Evolutionary conservation across 2,113 vertebrate species (phyloP).

Genomic region (Rafetus swinhoei): DNA sequence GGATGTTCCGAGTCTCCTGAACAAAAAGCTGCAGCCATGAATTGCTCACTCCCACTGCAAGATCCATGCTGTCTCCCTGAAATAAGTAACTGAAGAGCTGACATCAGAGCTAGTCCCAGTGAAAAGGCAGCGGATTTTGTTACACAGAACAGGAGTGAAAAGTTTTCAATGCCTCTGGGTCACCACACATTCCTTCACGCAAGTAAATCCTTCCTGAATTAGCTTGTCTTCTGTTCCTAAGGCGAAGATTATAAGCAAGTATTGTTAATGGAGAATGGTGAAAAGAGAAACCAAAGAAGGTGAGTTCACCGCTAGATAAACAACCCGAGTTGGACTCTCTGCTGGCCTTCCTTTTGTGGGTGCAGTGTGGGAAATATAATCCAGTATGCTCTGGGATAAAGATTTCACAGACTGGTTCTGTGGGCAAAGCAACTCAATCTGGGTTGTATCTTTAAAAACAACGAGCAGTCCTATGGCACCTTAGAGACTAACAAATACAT

Average conservation of each 20-base stretch:
- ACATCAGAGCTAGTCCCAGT: no score
- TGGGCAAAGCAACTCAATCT: neutral
- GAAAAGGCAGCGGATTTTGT: no score
- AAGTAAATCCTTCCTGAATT: neutral
- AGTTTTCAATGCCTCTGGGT: neutral
- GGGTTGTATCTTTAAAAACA: no score
- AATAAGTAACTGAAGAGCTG: neutral
- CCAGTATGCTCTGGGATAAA: neutral
- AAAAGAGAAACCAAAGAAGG: accelerated
- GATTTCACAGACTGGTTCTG: neutral
- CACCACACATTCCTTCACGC: neutral
- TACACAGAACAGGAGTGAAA: no score
- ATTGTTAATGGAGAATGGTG: accelerated
- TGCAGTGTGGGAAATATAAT: neutral
- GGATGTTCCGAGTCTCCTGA: neutral
- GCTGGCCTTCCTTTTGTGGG: neutral
- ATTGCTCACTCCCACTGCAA: neutral
- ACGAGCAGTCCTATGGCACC: no score
- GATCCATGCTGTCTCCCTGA: neutral
- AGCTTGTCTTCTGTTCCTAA: neutral
- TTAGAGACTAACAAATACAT: no score
- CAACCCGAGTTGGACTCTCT: accelerated
- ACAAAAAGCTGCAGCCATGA: neutral
- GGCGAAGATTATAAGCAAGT: neutral
- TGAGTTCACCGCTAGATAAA: neutral